These are phyloP conservation scores for Brenthis hecate DNA, from an alignment of 2,888 invertebrate genomes.

Conservation along the genomic window DNA sequence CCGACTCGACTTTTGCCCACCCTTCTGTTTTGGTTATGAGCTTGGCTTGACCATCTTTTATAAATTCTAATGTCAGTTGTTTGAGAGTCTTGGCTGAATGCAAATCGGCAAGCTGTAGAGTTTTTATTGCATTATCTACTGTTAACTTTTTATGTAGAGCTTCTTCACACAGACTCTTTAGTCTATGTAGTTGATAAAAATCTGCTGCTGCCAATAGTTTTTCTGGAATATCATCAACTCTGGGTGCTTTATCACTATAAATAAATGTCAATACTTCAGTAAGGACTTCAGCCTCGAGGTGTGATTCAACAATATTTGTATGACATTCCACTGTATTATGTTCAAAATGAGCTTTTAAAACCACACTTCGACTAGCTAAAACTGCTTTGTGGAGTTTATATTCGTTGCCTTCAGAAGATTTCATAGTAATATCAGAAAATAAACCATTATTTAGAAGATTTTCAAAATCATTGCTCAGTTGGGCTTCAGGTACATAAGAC, in stretches of 20 bases:
- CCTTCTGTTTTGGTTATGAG: conserved; percentile 72
- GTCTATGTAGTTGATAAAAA: conserved; percentile 67
- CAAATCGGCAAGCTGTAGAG: conserved; percentile 69
- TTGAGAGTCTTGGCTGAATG: conserved; percentile 68
- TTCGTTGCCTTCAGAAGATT: conserved; percentile 66
- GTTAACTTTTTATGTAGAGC: conserved; percentile 71
- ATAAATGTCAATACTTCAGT: conserved; percentile 69
- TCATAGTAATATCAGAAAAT: conserved; percentile 72
- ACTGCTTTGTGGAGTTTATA: conserved; percentile 73
- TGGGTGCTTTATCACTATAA: conserved; percentile 73
- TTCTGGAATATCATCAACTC: conserved; percentile 72
- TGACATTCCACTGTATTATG: conserved; percentile 71
- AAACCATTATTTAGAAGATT: conserved; percentile 64
- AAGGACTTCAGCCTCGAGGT: conserved; percentile 66
- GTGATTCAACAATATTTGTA: conserved; percentile 69
- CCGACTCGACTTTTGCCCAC: conserved; percentile 69
- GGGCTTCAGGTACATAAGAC: conserved; percentile 59
- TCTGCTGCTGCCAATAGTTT: conserved; percentile 72
- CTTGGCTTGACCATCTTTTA: conserved; percentile 73
- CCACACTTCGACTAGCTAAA: conserved; percentile 69
- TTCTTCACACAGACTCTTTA: conserved; percentile 72
- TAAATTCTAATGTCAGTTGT: conserved; percentile 67
- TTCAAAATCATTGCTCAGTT: conserved; percentile 69
- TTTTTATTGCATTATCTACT: conserved; percentile 74
- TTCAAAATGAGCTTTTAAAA: conserved; percentile 73